These are phyloP conservation scores for Acleris sparsana DNA, from an alignment of 2,888 invertebrate genomes.

Conservation along the genomic window DNA sequence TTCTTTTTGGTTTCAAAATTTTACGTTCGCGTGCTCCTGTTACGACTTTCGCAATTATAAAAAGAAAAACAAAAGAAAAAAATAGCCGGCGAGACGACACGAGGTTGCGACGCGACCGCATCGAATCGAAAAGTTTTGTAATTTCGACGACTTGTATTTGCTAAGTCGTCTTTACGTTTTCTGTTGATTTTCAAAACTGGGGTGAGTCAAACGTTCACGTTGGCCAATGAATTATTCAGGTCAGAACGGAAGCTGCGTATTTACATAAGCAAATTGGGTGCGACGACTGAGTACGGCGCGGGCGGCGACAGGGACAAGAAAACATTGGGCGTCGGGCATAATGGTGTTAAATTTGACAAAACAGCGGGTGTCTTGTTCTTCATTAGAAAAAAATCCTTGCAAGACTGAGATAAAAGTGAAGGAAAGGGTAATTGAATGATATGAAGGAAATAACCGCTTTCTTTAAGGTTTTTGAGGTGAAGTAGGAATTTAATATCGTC, in stretches of 20 bases:
- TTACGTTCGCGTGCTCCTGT: neutral
- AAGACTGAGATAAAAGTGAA: neutral
- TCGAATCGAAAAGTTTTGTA: conserved; percentile 53
- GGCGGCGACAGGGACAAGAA: conserved; percentile 42
- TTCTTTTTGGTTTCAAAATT: neutral
- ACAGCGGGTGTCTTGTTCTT: conserved; percentile 12
- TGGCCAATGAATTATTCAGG: conserved; percentile 79
- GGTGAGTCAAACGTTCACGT: conserved; percentile 70
- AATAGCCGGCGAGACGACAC: conserved; percentile 24
- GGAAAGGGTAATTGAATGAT: conserved; percentile 29
- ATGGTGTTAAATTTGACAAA: conserved; percentile 31
- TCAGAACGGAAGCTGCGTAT: conserved; percentile 79
- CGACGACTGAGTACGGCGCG: conserved; percentile 52
- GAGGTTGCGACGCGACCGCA: conserved; percentile 23
- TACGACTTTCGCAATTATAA: conserved; percentile 7
- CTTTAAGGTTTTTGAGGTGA: conserved; percentile 17
- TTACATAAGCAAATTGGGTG: conserved; percentile 83
- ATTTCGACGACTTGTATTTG: conserved; percentile 65
- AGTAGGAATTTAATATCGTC: conserved; percentile 30
- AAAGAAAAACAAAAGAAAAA: conserved; percentile 25
- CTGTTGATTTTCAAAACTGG: conserved; percentile 77
- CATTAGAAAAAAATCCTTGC: neutral
- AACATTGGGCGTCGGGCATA: conserved; percentile 34
- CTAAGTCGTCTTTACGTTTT: conserved; percentile 61
- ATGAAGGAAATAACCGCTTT: conserved; percentile 20